Base-by-base conservation (phyloP, 2,888 invertebrate species). In the Caenorhabditis afra region DNA sequence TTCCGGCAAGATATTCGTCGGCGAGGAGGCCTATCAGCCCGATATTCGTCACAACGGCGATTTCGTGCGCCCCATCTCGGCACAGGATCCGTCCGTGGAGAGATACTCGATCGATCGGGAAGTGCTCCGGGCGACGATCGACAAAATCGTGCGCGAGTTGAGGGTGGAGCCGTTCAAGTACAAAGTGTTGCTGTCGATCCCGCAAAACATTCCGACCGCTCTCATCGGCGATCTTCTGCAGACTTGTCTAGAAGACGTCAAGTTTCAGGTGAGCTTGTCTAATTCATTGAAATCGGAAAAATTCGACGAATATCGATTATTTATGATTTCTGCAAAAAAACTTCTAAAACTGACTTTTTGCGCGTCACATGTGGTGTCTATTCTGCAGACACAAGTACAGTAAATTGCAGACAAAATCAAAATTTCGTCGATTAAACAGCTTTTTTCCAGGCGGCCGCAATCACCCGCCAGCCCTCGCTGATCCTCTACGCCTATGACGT, bases 401-500 rank as follows among this genome's bases (percentile, higher is more conserved):
- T n/a, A n/a, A n/a, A n/a, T n/a, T n/a, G n/a, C n/a, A 29, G 29
- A 29, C 29, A 29, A 18, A 37, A 44, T 35, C 1, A 61, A 61
- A 45, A 22, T 47, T 47, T n/a, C 29, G 4, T 61, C 45, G n/a
- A n/a, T n/a, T n/a, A n/a, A n/a, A n/a, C 16, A n/a, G 14, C 12
- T 16, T 18, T 53, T 50, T 70, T 77, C 39, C 61, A 85, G 83
- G 81, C 67, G 20, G 91, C 92, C 14, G 92, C 91, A 85, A 91
- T 93, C 83, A 91, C 92, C 41, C 91, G 92, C 78, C 93, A 93
- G 88, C 91, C 93, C 8, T 91, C 93, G 14, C 90, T 93, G 53
- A 91, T 93, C 20, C 91, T 93, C 29, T 93, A 93, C 90, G 92
- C 93, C 1, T 93, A 93, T 89, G 92, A 92, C 74, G 91, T 92